These are phyloP conservation scores for Zophobas morio DNA, from an alignment of 1,140 invertebrate species.

Conservation along the genomic window DNA sequence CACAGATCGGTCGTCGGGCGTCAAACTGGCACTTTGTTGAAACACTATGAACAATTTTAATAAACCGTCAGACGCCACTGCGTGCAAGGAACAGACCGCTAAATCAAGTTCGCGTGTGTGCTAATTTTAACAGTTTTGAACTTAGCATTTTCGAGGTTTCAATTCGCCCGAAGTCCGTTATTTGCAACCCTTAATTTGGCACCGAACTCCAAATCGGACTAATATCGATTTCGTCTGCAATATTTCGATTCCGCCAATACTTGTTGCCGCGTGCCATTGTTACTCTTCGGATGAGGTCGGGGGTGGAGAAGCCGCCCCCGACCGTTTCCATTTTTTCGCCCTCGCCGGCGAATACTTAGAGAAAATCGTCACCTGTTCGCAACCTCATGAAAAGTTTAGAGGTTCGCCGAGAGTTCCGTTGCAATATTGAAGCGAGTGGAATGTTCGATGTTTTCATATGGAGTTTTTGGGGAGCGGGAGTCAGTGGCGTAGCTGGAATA, in stretches of 20 bases:
- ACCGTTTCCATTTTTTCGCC: neutral
- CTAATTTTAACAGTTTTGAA: no score
- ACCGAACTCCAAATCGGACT: no score
- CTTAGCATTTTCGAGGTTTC: no score
- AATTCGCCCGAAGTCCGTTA: no score
- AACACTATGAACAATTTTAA: no score
- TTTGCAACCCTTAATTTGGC: no score
- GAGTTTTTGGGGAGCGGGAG: neutral
- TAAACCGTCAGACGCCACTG: no score
- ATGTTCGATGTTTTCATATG: neutral
- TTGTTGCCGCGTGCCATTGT: conserved; percentile 9
- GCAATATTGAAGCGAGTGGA: neutral
- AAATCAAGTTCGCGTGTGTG: no score
- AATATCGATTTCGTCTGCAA: conserved; percentile 28
- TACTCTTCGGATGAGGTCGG: neutral
- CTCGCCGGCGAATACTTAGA: neutral
- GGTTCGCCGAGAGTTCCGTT: neutral
- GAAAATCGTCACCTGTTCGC: conserved; percentile 13
- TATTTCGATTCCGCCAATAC: conserved; percentile 15
- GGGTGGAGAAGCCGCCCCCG: neutral
- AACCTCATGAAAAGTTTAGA: conserved; percentile 3
- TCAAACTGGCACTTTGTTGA: no score
- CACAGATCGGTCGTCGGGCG: neutral
- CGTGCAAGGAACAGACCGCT: no score
- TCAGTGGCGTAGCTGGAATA: neutral